Evolutionary conservation across 2,797 vertebrate genomes (phyloP).

Genomic region (Cichlasoma orientale): DNA sequence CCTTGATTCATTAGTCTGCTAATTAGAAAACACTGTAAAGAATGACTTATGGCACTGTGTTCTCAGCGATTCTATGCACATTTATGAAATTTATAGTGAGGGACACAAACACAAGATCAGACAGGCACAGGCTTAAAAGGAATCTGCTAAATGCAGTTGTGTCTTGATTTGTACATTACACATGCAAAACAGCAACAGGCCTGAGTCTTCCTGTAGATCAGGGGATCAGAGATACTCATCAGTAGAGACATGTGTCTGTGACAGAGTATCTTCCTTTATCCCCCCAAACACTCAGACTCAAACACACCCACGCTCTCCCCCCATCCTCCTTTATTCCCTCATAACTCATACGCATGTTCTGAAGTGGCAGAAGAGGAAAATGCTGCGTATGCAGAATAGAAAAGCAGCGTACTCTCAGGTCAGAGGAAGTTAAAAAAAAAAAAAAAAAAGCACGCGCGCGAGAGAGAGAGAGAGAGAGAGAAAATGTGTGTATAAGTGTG

Average conservation of each 20-base stretch:
- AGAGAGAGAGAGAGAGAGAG: constrained; percentile 10
- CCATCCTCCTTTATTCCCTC: constrained; percentile 31
- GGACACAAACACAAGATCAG: background rate
- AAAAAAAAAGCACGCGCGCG: too few species aligned
- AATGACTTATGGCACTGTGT: constrained; percentile 41
- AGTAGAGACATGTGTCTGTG: constrained; percentile 51
- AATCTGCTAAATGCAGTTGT: background rate
- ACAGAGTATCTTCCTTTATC: constrained; percentile 53
- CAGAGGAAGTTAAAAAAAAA: constrained; percentile 41
- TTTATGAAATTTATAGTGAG: constrained; percentile 30
- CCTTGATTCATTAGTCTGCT: constrained; percentile 61
- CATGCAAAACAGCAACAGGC: constrained; percentile 44
- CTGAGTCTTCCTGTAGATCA: constrained; percentile 20
- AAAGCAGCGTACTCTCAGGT: constrained; percentile 48
- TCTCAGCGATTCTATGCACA: constrained; percentile 16
- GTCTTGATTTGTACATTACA: constrained; percentile 7
- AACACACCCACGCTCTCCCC: constrained; percentile 11
- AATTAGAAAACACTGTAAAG: constrained; percentile 64
- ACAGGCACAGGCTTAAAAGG: constrained; percentile 3
- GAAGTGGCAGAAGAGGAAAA: constrained; percentile 52
- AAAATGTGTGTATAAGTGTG: constrained; percentile 24
- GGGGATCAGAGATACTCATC: constrained; percentile 57
- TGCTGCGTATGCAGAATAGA: constrained; percentile 72
- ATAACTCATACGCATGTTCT: constrained; percentile 67
- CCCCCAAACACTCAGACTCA: constrained; percentile 13